Conservation (phyloP, 1,140 invertebrate species). For the Bathynomus jamesi region DNA sequence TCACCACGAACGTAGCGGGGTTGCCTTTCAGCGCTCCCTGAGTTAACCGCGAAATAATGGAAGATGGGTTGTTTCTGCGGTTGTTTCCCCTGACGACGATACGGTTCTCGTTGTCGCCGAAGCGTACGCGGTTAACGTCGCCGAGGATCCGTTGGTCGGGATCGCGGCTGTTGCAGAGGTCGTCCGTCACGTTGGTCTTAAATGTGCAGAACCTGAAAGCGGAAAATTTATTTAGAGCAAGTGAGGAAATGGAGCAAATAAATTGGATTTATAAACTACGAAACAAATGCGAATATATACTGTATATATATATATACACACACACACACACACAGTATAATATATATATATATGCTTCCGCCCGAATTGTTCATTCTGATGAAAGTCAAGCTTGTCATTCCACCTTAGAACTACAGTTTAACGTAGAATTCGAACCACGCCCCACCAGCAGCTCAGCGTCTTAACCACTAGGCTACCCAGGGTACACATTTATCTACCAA, state of each 20-base stretch:
- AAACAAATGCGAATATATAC: background rate
- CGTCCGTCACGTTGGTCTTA: constrained; percentile 13
- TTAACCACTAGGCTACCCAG: too few species aligned
- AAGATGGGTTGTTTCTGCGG: background rate
- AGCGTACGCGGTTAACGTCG: background rate
- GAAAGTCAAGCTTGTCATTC: too few species aligned
- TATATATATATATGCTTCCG: too few species aligned
- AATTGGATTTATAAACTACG: too few species aligned
- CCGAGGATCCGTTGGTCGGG: constrained; percentile 13
- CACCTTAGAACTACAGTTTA: too few species aligned
- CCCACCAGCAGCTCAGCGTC: too few species aligned
- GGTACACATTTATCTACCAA: too few species aligned
- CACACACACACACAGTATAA: constrained; percentile 2
- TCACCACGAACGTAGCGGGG: too few species aligned
- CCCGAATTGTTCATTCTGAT: too few species aligned
- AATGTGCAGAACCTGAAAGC: constrained; percentile 13
- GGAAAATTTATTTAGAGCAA: too few species aligned
- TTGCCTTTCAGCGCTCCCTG: background rate
- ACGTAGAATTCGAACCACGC: too few species aligned
- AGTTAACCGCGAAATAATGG: background rate
- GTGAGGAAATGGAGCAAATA: too few species aligned
- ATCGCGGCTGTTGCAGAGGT: constrained; percentile 16
- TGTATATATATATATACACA: constrained; percentile 6
- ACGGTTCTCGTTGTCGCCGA: background rate
- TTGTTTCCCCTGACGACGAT: background rate